A percentile compares a stretch with the other conserved stretches of the same genome.
These are phyloP conservation scores for Caenorhabditis parvicauda DNA, from an alignment of 2,888 invertebrate genomes.

Conservation along the genomic window DNA sequence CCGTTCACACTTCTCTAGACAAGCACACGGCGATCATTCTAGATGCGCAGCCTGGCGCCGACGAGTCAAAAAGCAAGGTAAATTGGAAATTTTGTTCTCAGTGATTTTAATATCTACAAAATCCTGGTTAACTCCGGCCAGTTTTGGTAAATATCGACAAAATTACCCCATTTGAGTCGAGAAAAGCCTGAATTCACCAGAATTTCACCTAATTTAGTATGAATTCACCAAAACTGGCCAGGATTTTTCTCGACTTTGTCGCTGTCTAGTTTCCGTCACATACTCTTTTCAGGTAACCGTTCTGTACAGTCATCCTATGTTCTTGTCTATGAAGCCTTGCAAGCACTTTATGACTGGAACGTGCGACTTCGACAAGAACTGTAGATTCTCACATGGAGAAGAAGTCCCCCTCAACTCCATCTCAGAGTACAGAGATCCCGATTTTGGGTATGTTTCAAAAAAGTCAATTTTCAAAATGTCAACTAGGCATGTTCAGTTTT, in stretches of 20 bases:
- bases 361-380: conserved; percentile 30
- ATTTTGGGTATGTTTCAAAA: conserved; percentile 23
- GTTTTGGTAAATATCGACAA: no score
- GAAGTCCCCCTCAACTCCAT: conserved; percentile 23
- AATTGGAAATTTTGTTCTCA: no score
- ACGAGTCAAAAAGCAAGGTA: background rate
- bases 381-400: conserved; percentile 42
- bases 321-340: conserved; percentile 37
- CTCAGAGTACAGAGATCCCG: conserved; percentile 35
- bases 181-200: no score
- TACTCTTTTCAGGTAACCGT: conserved; percentile 20
- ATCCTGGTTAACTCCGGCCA: background rate
- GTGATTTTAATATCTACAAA: no score
- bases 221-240: no score
- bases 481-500: background rate
- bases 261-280: conserved; percentile 3
- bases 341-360: conserved; percentile 28
- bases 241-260: background rate
- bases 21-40: conserved; percentile 38
- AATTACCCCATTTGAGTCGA: no score
- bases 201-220: no score
- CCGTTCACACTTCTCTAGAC: conserved; percentile 13
- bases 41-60: conserved; percentile 10
- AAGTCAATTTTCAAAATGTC: no score
- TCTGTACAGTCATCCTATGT: conserved; percentile 40